phyloP scores from a whole-genome alignment of 2,113 vertebrate species.

The Butorides virescens region DNA sequence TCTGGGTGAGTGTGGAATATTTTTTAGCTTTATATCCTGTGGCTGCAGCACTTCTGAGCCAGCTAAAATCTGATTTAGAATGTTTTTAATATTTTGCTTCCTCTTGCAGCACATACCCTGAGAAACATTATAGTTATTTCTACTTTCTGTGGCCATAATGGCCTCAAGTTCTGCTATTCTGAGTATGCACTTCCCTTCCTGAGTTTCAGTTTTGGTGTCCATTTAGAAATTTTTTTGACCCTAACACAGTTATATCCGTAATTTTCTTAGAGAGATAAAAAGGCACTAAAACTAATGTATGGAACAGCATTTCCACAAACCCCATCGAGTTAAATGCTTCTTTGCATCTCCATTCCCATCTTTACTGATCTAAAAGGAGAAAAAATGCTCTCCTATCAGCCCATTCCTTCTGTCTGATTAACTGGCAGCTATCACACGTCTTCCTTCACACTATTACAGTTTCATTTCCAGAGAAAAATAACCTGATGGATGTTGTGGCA shows the following conservation, averaged over 20 bases:
- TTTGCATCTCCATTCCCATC: background rate
- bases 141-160: background rate
- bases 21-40: background rate
- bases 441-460: background rate
- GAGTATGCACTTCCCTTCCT: background rate
- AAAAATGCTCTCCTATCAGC: background rate
- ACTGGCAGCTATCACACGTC: background rate
- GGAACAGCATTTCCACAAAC: background rate
- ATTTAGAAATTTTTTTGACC: background rate
- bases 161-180: background rate
- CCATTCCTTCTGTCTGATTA: background rate
- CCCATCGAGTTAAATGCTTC: background rate
- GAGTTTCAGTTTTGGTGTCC: background rate
- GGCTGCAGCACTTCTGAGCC: background rate
- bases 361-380: background rate
- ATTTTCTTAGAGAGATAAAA: background rate
- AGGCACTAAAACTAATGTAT: background rate
- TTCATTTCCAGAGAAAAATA: background rate
- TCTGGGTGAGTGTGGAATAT: rapidly evolving
- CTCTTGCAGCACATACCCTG: background rate
- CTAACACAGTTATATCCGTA: background rate
- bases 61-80: background rate
- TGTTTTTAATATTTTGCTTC: background rate
- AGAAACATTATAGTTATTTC: background rate
- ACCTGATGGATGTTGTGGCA: background rate